phyloP scores from a whole-genome alignment of 2,888 invertebrate species.

The Agrotis clavis region DNA sequence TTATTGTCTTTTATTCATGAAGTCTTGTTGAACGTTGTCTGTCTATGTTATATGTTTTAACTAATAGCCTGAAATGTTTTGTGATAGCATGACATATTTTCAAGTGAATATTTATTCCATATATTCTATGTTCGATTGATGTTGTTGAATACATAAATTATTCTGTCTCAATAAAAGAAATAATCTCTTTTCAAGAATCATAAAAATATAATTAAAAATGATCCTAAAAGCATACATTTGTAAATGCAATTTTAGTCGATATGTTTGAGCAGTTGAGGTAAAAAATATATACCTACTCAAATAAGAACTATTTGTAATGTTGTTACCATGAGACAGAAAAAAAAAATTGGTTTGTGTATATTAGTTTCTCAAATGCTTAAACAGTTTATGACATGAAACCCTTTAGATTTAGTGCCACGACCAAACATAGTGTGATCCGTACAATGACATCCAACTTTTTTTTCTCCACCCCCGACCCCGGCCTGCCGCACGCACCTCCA shows the following conservation, averaged over 20 bases:
- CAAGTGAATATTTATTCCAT: slow-evolving; percentile 63
- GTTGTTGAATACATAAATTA: slow-evolving; percentile 58
- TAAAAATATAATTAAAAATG: slow-evolving; percentile 68
- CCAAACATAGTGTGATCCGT: slow-evolving; percentile 85
- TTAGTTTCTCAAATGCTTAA: slow-evolving; percentile 73
- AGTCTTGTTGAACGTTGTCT: slow-evolving; percentile 78
- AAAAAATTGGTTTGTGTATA: neutral
- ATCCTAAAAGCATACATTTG: slow-evolving; percentile 81
- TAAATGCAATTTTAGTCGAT: slow-evolving; percentile 83
- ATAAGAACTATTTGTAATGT: neutral
- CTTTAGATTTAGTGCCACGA: slow-evolving; percentile 84
- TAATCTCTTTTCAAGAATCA: slow-evolving; percentile 81
- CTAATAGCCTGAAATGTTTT: slow-evolving; percentile 85
- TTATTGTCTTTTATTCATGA: slow-evolving; percentile 55
- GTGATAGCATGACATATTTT: slow-evolving; percentile 82
- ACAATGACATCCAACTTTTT: slow-evolving; percentile 91
- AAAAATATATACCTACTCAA: slow-evolving; percentile 47
- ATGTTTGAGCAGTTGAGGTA: slow-evolving; percentile 78
- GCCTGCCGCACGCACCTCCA: slow-evolving; percentile 89
- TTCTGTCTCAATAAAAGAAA: slow-evolving; percentile 80
- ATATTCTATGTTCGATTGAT: slow-evolving; percentile 65
- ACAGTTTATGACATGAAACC: slow-evolving; percentile 70
- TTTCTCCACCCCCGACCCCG: slow-evolving; percentile 87
- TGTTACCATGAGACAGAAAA: slow-evolving; percentile 26
- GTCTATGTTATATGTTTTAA: slow-evolving; percentile 83